Conservation (phyloP, 1,140 invertebrate genomes). For the Saccostrea glomerata region DNA sequence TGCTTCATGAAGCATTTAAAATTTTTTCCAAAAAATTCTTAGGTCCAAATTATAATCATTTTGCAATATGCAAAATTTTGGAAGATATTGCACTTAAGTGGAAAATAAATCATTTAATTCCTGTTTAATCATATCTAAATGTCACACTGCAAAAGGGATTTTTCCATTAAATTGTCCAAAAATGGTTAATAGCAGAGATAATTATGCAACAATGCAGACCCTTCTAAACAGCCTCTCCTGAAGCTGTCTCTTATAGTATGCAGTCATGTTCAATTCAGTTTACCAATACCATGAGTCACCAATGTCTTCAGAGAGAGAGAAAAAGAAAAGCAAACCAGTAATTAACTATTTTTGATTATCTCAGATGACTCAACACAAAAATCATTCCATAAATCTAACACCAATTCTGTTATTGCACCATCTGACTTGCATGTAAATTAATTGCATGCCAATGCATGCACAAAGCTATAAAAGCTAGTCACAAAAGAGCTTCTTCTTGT, state of each 20-base stretch:
- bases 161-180: neutral
- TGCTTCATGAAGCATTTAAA: neutral
- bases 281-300: neutral
- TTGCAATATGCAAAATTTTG: neutral
- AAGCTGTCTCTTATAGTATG: neutral
- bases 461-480: neutral
- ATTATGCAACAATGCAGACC: slow-evolving; percentile 2
- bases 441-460: slow-evolving; percentile 28
- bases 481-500: neutral
- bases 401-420: slow-evolving; percentile 6
- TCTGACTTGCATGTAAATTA: slow-evolving; percentile 27
- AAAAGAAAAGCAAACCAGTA: neutral
- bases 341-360: slow-evolving; percentile 32
- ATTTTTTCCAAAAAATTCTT: neutral
- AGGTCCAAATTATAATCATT: neutral
- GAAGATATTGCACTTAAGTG: neutral
- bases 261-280: slow-evolving; percentile 17
- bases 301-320: neutral
- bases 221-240: neutral
- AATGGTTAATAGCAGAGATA: slow-evolving; percentile 24
- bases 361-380: slow-evolving; percentile 24
- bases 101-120: neutral
- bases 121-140: slow-evolving; percentile 12
- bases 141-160: neutral
- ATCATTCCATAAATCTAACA: slow-evolving; percentile 14